Percentiles rank a stretch among this genome's conserved stretches.
phyloP scores from a whole-genome alignment of 2,888 invertebrate species.

The Nudaria mundana region DNA sequence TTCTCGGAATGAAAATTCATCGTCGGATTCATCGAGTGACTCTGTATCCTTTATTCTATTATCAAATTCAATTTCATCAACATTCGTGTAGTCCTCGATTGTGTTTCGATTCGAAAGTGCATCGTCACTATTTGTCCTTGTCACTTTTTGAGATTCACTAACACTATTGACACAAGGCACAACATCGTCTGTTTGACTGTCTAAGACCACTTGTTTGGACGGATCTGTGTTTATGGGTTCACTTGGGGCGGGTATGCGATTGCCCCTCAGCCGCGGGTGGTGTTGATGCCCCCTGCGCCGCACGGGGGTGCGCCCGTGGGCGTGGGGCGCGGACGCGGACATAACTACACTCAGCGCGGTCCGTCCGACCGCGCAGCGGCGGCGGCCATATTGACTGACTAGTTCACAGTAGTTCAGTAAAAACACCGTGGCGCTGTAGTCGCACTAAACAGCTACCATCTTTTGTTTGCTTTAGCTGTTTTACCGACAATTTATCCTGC shows the following conservation, averaged over 20 bases:
- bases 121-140: constrained; percentile 80
- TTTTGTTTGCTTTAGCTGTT: constrained; percentile 61
- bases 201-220: constrained; percentile 75
- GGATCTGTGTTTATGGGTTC: constrained; percentile 52
- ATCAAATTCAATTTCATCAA: constrained; percentile 65
- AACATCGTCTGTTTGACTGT: constrained; percentile 70
- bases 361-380: constrained; percentile 75
- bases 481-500: constrained; percentile 52
- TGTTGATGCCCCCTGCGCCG: constrained; percentile 88
- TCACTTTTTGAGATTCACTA: constrained; percentile 79
- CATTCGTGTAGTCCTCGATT: constrained; percentile 61
- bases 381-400: constrained; percentile 83
- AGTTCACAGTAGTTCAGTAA: constrained; percentile 42
- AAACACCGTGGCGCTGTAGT: constrained; percentile 63
- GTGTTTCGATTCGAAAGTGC: constrained; percentile 76
- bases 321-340: constrained; percentile 82
- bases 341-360: constrained; percentile 73
- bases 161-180: constrained; percentile 80
- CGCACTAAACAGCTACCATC: constrained; percentile 58
- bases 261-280: constrained; percentile 85
- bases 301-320: constrained; percentile 81
- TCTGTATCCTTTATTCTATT: constrained; percentile 55
- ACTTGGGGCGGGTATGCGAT: constrained; percentile 78
- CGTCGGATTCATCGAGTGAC: constrained; percentile 63
- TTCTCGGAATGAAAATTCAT: constrained; percentile 69